A percentile compares a stretch with the other conserved stretches of the same genome.
These are phyloP conservation scores for Dynastes hyllus DNA, from an alignment of 2,888 invertebrate species.

Conservation along the genomic window DNA sequence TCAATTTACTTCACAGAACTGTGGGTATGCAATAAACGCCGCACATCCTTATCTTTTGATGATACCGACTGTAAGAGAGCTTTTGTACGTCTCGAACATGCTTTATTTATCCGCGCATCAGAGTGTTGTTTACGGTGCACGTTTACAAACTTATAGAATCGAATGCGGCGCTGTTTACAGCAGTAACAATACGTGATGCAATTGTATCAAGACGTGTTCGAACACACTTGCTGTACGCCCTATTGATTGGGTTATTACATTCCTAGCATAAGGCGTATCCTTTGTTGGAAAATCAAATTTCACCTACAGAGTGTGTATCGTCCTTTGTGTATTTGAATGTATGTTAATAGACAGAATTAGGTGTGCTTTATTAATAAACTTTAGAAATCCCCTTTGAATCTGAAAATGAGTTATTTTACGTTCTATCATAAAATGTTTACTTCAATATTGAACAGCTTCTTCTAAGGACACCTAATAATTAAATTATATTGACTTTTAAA, in stretches of 20 bases:
- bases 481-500: background rate
- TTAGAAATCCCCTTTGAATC: too few relatives aligned
- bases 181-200: background rate
- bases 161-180: background rate
- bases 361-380: too few relatives aligned
- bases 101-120: background rate
- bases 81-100: too few relatives aligned
- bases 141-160: background rate
- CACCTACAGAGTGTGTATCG: background rate
- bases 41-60: too few relatives aligned
- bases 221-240: background rate
- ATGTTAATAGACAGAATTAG: too few relatives aligned
- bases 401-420: background rate
- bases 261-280: background rate
- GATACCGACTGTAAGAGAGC: too few relatives aligned
- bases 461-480: background rate
- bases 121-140: background rate
- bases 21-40: too few relatives aligned
- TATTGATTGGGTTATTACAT: background rate
- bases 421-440: background rate
- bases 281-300: background rate
- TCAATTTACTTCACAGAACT: too few relatives aligned
- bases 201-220: background rate
- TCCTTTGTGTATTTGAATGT: too few relatives aligned
- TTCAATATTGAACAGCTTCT: background rate